Percentiles rank a stretch among this genome's conserved stretches.
Conservation (phyloP, 53 echinoderm and acorn worm genomes). For the Patiria pectinifera region DNA sequence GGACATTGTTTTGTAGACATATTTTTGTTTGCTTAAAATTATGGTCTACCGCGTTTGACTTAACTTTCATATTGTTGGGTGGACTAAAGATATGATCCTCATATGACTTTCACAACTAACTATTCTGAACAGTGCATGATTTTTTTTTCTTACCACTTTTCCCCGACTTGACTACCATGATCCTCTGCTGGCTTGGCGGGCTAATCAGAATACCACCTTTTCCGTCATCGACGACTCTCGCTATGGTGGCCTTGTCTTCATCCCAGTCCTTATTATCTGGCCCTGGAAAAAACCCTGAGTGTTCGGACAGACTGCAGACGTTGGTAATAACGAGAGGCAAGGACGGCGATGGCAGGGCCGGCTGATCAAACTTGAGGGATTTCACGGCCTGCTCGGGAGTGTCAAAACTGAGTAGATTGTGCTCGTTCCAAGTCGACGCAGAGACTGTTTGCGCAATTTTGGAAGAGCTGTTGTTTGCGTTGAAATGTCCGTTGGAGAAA, state of each 20-base stretch:
- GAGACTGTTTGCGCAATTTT: background rate
- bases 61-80: too few relatives aligned
- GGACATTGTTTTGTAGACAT: too few relatives aligned
- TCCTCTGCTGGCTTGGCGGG: conserved; percentile 9
- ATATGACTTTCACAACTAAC: too few relatives aligned
- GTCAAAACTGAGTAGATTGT: background rate
- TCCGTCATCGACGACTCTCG: background rate
- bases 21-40: too few relatives aligned
- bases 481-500: background rate
- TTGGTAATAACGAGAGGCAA: conserved; percentile 42
- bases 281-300: background rate
- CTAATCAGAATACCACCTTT: conserved; percentile 15
- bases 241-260: background rate
- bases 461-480: background rate
- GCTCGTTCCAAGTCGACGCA: background rate
- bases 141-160: conserved; percentile 30
- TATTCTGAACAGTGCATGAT: background rate
- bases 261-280: background rate
- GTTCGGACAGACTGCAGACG: conserved; percentile 36
- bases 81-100: too few relatives aligned
- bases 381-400: conserved; percentile 24
- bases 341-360: background rate
- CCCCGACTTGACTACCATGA: conserved; percentile 23
- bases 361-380: background rate
- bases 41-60: too few relatives aligned